phyloP scores from a whole-genome alignment of 2,113 vertebrate species.

The Podarcis raffonei region DNA sequence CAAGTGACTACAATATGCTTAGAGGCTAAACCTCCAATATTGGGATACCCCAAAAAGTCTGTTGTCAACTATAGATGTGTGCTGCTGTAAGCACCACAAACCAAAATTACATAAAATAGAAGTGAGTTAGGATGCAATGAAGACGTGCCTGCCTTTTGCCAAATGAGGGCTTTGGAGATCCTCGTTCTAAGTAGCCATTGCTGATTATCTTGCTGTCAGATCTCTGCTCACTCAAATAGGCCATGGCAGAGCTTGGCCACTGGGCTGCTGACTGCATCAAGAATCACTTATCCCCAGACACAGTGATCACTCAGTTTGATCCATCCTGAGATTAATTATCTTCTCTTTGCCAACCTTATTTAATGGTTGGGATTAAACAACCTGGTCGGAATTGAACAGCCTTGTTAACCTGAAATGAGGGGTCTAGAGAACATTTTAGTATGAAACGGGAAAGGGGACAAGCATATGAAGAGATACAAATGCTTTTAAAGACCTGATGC shows the following conservation, averaged over 20 bases:
- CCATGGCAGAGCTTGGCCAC: neutral
- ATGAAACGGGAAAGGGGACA: neutral
- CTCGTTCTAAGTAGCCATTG: neutral
- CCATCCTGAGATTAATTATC: conserved; percentile 8
- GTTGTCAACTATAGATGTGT: neutral
- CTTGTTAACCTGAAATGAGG: neutral
- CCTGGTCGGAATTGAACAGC: conserved; percentile 1
- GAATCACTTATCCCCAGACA: neutral
- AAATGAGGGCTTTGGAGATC: neutral
- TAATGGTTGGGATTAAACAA: neutral
- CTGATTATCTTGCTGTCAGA: neutral
- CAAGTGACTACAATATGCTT: neutral
- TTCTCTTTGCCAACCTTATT: neutral
- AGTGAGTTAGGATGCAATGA: neutral
- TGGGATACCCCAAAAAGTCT: neutral
- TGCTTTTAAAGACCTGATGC: neutral
- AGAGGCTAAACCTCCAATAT: neutral
- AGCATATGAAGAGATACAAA: neutral
- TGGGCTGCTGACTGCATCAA: neutral
- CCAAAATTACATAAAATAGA: neutral
- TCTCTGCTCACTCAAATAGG: neutral
- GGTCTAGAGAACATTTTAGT: neutral
- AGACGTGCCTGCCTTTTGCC: neutral
- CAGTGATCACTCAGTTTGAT: conserved; percentile 7
- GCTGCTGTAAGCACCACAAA: neutral